Evolutionary conservation across 2,888 invertebrate genomes (phyloP), one percentile per base, ranked within the genome.

Genomic region (Ectemnius lituratus): DNA sequence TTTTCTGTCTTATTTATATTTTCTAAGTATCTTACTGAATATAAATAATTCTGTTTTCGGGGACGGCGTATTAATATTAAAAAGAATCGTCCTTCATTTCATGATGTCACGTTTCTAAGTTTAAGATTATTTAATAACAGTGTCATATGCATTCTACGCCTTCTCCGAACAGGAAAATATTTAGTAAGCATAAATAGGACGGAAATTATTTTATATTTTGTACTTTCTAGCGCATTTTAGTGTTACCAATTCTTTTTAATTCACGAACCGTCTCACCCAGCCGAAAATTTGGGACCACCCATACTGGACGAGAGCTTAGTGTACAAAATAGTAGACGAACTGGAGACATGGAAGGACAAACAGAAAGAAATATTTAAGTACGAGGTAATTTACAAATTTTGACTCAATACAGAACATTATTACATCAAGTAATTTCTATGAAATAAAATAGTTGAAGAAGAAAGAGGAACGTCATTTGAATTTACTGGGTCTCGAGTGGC

Each of bases 341-440:
- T 96, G 1, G 95, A 95, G 85, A 93, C 93, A 27, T 96, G 96
- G 96, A 96, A 95, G 85, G 93, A 94, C 75, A 92, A 93, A 28
- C 94, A 95, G 84, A 94, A 94, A 84, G 92, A 93, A 74, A 86
- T 93, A 6, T 95, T 94, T 84, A 92, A 93, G 84, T 88, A 90
- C 57, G 94, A 94, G 89, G 93, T 94, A 85, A 62, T 59, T 20
- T 47, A 23, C 63, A 46, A 61, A 45, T 11, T 23, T 58, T 18
- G 20, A 8, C 63, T 60, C 67, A 27, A 20, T 11, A 6, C 13
- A 46, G 2, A 47, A n/a, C 58, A 63, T 4, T 11, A 37, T 58
- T 57, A 23, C 18, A 52, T 37, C 4, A 28, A 16, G 49, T 18
- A 20, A 62, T 6, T 62, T 49, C 46, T 14, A 18, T 47, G 13